Evolutionary conservation across 2,113 vertebrate species (phyloP), one percentile per base, ranked within the genome.

Genomic region (Alosa alosa): DNA sequence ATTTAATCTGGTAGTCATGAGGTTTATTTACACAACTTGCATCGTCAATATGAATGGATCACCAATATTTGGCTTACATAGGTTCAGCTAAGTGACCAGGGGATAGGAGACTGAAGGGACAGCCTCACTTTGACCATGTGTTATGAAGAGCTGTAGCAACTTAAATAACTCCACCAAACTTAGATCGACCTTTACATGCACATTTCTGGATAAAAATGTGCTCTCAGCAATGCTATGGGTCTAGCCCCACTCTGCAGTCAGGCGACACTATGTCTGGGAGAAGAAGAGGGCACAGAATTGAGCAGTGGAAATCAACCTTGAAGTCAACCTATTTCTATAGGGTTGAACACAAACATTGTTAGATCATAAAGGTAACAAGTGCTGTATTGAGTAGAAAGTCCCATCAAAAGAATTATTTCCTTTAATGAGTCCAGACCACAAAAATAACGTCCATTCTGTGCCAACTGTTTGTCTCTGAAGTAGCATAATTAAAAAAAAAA

Each of bases 1-100:
- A 78, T 36, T 39, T 39, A 2, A 39, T 39, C 20, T 78, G 39
- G 72, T 7, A 78, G 31, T 78, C 31, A 78, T 17, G 72, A 10
- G 13, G 72, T 78, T 78, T 78, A 78, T 78, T 39, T 78, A 78
- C 72, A 39, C 31, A 78, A 36, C 72, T 78, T 78, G 72, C 72
- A 78, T 78, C 31, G 25, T 41, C 72, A 36, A 31, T 75, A 75
- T 75, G 68, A 75, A 75, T 39, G 68, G 68, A 31, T 75, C 68
- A 78, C 36, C 31, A 5, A 78, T 41, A 78, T 78, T 78, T 78
- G 72, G 72, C 72, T 41, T 78, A 22, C 31, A 31, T 31, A 31
- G 31, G 31, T 31, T 4, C n/a, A 36, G 68, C 68, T 39, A 36
- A 3, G 68, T 39, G 11, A 36, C 31, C 68, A 11, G 68, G 72